Base-by-base conservation (phyloP, 2,888 invertebrate genomes). In the Pandemis corylana region DNA sequence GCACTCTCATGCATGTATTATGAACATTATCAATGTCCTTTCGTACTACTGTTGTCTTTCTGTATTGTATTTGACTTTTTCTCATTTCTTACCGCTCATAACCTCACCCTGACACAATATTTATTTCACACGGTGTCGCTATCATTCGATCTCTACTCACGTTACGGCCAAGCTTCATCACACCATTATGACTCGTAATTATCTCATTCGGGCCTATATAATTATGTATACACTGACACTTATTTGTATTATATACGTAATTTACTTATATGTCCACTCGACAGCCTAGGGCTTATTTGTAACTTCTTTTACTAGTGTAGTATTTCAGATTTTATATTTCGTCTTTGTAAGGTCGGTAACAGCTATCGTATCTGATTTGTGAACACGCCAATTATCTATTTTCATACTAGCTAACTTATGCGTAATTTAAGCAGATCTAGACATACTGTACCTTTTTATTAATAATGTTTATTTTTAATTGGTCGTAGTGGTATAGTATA, bases 281-380 rank as follows among this genome's bases (percentile, higher is more conserved):
- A 84, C 59, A 74, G 69, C 51, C 59, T 89, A 92, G 91, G 92
- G 88, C 89, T 92, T 90, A 85, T 85, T 85, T 86, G 81, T 88
- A 85, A 87, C 83, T 88, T 84, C 85, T 87, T 80, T 90, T 89
- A 91, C 87, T 93, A 93, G 91, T 76, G 85, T 93, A 93, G 92
- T 81, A 83, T 88, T 89, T 88, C 86, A 84, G 85, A 87, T 85
- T 80, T 82, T 81, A 85, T 86, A 84, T 84, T 85, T 83, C 87
- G 86, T 80, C 84, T 81, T 85, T 59, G 85, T 84, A 85, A 85
- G 84, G 85, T 84, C 87, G 85, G 84, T 85, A 87, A 85, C 80
- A 83, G 87, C 89, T 89, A 86, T 78, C 62, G 78, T 82, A 79
- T 89, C 87, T 84, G 79, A 81, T 84, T 84, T 85, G 82, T 80